Evolutionary conservation across 2,113 vertebrate species (phyloP), one percentile per base, ranked within the genome.

Genomic region (Heterotis niloticus): DNA sequence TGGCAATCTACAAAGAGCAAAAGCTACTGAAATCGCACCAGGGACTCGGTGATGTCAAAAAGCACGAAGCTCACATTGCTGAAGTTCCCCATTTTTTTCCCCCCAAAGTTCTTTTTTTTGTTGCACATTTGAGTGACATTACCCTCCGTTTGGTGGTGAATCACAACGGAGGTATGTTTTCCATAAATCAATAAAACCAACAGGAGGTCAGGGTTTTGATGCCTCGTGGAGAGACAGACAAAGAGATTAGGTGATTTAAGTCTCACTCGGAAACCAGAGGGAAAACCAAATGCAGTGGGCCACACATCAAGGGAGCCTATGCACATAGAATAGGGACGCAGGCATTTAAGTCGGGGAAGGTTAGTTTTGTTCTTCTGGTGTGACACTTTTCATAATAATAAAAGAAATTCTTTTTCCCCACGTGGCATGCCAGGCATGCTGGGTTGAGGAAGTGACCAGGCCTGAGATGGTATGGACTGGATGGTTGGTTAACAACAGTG

Each of bases 341-440:
- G 13, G 59, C 59, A 62, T 2, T 62, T 44, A 44, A 44, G 51
- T n/a, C 20, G 44, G 52, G 69, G 54, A 24, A 72, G 52, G n/a
- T 14, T 13, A 51, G 69, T 72, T 72, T 72, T 23, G 18, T 54
- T 57, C 70, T 20, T 20, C 11, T 14, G 59, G 14, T 62, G 24
- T 74, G 71, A 23, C 54, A 74, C 23, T 74, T 74, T 9, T 74
- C 71, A 24, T 57, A 74, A 23, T 23, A 74, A 54, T 54, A 18
- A 23, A 74, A 57, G 57, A 20, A 74, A 74, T 72, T 34, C 51
- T 18, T 74, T 73, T n/a, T n/a, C 23, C 69, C 54, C 69, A 52
- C 51, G 20, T 20, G 69, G 51, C 20, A 16, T 51, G 34, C 34
- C 34, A 44, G 34, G 34, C 34, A 44, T 44, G n/a, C n/a, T 44